Evolutionary conservation across 2,797 vertebrate genomes (phyloP), one percentile per base, ranked within the genome.

Genomic region (Bradypodion ventrale): DNA sequence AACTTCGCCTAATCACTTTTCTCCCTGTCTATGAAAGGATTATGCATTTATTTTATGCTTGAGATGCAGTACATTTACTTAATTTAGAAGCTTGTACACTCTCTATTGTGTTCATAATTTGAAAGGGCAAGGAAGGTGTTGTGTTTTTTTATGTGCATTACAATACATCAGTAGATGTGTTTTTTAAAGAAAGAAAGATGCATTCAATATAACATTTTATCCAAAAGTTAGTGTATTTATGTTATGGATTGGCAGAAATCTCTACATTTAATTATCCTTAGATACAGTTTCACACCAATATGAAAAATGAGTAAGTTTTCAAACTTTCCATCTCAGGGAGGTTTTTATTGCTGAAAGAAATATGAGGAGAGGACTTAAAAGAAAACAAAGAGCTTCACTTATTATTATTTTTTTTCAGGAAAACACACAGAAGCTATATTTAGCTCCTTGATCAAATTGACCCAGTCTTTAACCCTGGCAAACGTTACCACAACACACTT

Each of bases 391-490:
- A 95, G 92, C 94, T 95, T 95, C 96, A 95, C 94, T 93, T 92
- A 90, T 90, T 90, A 88, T 91, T 92, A 88, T 92, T 92, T 90
- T 95, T 95, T 96, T 95, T n/a, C 93, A 96, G 95, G 95, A 96
- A 96, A 97, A 95, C 94, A 95, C 94, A 96, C 96, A 96, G 96
- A 95, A 97, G 96, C 96, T 97, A 97, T 96, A 96, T 97, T 96
- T 97, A 97, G 95, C 95, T 96, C 94, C 95, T 96, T 96, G 96
- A 97, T 96, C 96, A 96, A 95, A 97, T 96, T 97, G 97, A 97
- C 96, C 96, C 94, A 95, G 96, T 94, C 96, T 96, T 96, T 97
- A 96, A 97, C 96, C 96, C 96, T 96, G 96, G 95, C 96, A 95
- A 96, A 96, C 94, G n/a, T 96, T 95, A 96, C 96, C 96, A 96